Evolutionary conservation across 2,797 vertebrate genomes (phyloP), one percentile per base, ranked within the genome.

Genomic region (Bucorvus abyssinicus): DNA sequence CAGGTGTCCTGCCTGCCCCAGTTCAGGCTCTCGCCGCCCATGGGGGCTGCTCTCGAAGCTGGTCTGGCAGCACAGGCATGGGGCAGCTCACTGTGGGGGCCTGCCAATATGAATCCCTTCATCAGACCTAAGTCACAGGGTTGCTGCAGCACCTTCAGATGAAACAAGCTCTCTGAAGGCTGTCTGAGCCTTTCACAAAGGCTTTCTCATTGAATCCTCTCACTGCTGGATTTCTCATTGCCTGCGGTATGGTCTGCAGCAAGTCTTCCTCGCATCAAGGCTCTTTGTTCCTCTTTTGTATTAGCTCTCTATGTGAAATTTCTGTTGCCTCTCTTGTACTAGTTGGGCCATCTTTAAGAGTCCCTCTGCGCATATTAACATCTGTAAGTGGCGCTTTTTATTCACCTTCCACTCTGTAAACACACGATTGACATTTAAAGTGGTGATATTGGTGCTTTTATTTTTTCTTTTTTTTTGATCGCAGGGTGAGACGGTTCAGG

Each of bases 41-140:
- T 17, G 45, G 45, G 45, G 45, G 45, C 45, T 45, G 45, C 45
- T 49, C 47, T 49, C 20, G 20, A 21, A 49, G 47, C 47, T 23
- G 47, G 47, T 49, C 47, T 22, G 20, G 47, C 47, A 49, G 47
- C 47, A 49, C 47, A 49, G 18, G 47, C 47, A 49, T 22, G 22
- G 47, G 47, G 47, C 20, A 40, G 40, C 75, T 60, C 32, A 16
- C n/a, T 1, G 0, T 0, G 2, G 56, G 32, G 22, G 1, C 14
- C 26, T 42, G 17, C 23, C 0, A 2, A 23, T 21, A 13, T 53
- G 22, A 55, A 32, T 45, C 36, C 38, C 32, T 63, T 44, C 26
- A 4, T 19, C 71, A 78, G 32, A 45, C 32, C 20, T 5, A 7
- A 57, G 32, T 26, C 49, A 4, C 1, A 2, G 23, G 16, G 26